Percentiles rank a stretch among this genome's conserved stretches.
phyloP scores from a whole-genome alignment of 2,797 vertebrate species.

The Apodemus agrarius region DNA sequence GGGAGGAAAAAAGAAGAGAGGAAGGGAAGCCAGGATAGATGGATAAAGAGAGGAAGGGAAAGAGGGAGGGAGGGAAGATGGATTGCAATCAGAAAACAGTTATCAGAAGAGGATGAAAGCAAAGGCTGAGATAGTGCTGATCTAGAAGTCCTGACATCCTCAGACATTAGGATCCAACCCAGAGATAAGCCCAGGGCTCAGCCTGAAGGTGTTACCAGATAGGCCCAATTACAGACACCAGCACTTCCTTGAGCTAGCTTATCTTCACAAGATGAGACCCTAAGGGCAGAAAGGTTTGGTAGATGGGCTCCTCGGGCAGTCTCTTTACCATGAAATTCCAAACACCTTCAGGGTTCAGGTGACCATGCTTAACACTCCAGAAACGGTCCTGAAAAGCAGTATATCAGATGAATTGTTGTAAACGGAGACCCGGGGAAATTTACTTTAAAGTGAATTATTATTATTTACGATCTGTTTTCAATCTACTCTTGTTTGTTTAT shows the following conservation, averaged over 20 bases:
- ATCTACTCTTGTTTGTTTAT: not conserved
- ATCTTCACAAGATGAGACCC: not conserved
- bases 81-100: not conserved
- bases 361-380: not conserved
- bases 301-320: not conserved
- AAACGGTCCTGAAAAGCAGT: slow-evolving; percentile 29
- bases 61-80: not conserved
- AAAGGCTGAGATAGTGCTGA: not conserved
- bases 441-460: slow-evolving; percentile 45
- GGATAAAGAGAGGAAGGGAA: not conserved
- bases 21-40: not conserved
- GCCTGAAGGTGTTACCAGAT: not conserved
- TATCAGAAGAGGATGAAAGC: not conserved
- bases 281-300: not conserved
- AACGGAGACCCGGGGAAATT: not conserved
- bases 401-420: not conserved
- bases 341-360: not conserved
- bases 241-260: not conserved
- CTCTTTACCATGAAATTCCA: not conserved
- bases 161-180: not conserved
- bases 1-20: not conserved
- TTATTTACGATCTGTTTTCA: not conserved
- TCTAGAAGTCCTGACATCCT: not conserved
- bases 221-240: not conserved
- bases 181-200: not conserved